These are phyloP conservation scores for Limanda limanda DNA, from an alignment of 2,113 vertebrate genomes.

Conservation along the genomic window DNA sequence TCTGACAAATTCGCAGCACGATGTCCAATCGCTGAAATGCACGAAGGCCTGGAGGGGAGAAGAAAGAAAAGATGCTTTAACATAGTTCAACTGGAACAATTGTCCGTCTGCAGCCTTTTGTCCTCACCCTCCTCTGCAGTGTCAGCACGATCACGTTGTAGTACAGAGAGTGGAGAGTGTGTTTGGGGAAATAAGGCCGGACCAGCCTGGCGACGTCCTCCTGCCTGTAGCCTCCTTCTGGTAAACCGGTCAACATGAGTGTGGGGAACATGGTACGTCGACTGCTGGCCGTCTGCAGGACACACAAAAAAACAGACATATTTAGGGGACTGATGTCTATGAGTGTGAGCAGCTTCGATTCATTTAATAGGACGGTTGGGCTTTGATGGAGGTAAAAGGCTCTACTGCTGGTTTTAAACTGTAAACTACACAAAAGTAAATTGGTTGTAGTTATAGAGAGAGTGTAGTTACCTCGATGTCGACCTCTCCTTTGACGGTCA, in stretches of 20 bases:
- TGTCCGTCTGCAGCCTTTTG: no score
- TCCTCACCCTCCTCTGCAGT: slow-evolving; percentile 58
- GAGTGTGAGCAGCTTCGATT: no score
- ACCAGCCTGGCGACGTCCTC: slow-evolving; percentile 35
- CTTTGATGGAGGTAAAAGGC: no score
- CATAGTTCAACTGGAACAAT: background rate
- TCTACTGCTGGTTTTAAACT: no score
- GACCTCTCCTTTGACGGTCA: background rate
- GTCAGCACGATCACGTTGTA: slow-evolving; percentile 41
- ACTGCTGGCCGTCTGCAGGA: slow-evolving; percentile 1
- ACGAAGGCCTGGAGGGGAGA: slow-evolving; percentile 44
- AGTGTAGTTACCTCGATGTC: slow-evolving; percentile 33
- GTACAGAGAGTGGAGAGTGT: slow-evolving; percentile 4
- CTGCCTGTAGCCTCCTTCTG: slow-evolving; percentile 18
- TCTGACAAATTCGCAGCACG: slow-evolving; percentile 8
- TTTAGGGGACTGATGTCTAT: no score
- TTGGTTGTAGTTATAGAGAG: background rate
- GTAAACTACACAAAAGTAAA: no score
- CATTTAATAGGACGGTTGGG: no score
- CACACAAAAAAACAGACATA: no score
- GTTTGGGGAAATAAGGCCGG: slow-evolving; percentile 21
- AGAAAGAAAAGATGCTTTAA: background rate
- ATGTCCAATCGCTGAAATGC: background rate
- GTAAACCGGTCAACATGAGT: slow-evolving; percentile 57
- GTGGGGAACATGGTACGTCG: background rate